A percentile compares a stretch with the other conserved stretches of the same genome.
phyloP scores from a whole-genome alignment of 2,888 invertebrate genomes.

The Prosapia bicincta region DNA sequence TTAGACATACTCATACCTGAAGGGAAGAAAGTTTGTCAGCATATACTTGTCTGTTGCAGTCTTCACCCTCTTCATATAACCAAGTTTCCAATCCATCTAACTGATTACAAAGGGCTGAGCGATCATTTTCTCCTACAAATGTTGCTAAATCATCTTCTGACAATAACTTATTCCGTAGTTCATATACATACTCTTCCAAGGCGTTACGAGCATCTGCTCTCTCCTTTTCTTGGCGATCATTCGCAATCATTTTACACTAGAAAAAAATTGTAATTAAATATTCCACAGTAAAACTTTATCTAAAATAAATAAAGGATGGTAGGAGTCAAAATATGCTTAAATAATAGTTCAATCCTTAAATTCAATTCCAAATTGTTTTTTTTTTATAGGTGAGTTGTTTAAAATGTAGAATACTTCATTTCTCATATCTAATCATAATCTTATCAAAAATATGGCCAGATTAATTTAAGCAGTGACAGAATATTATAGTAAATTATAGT shows the following conservation, averaged over 20 bases:
- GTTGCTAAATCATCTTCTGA: constrained; percentile 70
- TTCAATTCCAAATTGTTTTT: too few species aligned
- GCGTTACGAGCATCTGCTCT: constrained; percentile 94
- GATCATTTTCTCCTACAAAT: constrained; percentile 70
- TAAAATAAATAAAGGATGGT: too few species aligned
- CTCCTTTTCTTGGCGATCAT: constrained; percentile 91
- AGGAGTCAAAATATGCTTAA: too few species aligned
- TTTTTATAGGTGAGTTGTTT: too few species aligned
- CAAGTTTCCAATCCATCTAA: constrained; percentile 90
- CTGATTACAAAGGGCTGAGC: constrained; percentile 54
- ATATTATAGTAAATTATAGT: too few species aligned
- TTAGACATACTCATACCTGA: constrained; percentile 44
- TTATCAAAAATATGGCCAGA: too few species aligned
- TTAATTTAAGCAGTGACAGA: too few species aligned
- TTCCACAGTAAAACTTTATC: too few species aligned
- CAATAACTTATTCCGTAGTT: constrained; percentile 83
- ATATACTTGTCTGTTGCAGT: constrained; percentile 75
- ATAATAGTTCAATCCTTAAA: too few species aligned
- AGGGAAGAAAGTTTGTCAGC: constrained; percentile 51
- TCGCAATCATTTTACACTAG: constrained; percentile 74
- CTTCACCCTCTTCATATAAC: constrained; percentile 97
- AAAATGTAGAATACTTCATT: too few species aligned
- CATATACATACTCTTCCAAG: constrained; percentile 97
- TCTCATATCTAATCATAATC: too few species aligned
- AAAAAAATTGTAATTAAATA: too few species aligned